Percentiles rank a stretch among this genome's conserved stretches.
Evolutionary conservation across 2,888 invertebrate species (phyloP).

Genomic region (Drosophila kambysellisi): DNA sequence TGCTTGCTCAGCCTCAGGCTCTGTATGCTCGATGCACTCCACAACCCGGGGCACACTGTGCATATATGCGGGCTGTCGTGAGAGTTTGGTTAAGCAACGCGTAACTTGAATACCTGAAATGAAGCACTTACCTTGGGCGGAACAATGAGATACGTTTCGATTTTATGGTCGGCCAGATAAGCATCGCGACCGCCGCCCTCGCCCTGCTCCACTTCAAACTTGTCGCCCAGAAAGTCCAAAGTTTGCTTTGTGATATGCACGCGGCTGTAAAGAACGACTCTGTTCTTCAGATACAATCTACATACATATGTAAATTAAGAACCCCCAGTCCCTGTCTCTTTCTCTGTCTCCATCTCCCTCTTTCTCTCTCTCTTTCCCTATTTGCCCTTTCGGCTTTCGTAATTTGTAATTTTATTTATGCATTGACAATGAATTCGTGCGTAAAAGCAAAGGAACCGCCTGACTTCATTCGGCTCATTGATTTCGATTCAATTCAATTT

Average conservation of each 20-base stretch:
- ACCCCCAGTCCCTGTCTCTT: neutral
- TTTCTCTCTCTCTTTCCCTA: neutral
- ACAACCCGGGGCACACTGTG: conserved; percentile 81
- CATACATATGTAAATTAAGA: conserved; percentile 27
- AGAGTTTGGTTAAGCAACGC: neutral
- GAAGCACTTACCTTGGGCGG: conserved; percentile 90
- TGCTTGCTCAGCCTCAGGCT: conserved; percentile 39
- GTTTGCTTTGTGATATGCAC: conserved; percentile 96
- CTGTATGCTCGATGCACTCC: conserved; percentile 70
- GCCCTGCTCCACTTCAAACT: conserved; percentile 94
- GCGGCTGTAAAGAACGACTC: conserved; percentile 87
- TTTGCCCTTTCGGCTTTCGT: conserved; percentile 12
- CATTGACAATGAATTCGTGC: conserved; percentile 52
- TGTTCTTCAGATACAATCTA: conserved; percentile 8
- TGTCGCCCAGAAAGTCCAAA: conserved; percentile 91
- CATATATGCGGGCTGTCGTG: conserved; percentile 60
- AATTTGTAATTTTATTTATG: conserved; percentile 54
- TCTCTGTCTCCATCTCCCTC: neutral
- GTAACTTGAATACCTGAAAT: neutral
- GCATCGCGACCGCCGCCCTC: conserved; percentile 92
- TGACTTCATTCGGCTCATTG: conserved; percentile 64
- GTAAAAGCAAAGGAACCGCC: conserved; percentile 39
- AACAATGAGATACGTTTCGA: conserved; percentile 94
- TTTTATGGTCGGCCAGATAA: conserved; percentile 94
- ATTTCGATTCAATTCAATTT: conserved; percentile 69